These are phyloP conservation scores for Haliclona indistincta DNA, from an alignment of 37 sponge, comb jelly and placozoan genomes.

Conservation along the genomic window DNA sequence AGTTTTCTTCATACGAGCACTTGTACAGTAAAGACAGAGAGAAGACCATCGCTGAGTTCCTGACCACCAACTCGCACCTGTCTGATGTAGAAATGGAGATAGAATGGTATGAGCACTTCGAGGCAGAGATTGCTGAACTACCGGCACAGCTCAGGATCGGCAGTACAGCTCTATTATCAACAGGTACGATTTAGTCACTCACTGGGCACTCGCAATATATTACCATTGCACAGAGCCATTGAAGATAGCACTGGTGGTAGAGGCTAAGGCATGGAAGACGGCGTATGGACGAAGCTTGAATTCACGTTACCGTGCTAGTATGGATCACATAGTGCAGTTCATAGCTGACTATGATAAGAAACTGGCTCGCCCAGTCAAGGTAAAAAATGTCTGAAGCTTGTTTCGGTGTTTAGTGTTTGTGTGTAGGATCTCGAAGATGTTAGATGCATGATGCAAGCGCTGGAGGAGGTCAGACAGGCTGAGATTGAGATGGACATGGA, in stretches of 20 bases:
- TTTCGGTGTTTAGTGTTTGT: background rate
- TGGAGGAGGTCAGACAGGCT: constrained; percentile 75
- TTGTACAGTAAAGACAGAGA: constrained; percentile 59
- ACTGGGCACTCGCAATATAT: background rate
- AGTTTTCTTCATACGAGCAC: constrained; percentile 56
- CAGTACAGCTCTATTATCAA: constrained; percentile 49
- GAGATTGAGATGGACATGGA: constrained; percentile 93
- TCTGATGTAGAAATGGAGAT: constrained; percentile 88
- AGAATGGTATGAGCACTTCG: constrained; percentile 69
- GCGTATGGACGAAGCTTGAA: constrained; percentile 83
- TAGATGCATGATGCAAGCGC: constrained; percentile 75
- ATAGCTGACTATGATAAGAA: constrained; percentile 62
- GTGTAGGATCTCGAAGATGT: constrained; percentile 93
- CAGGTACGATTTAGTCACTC: constrained; percentile 6
- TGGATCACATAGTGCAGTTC: constrained; percentile 75
- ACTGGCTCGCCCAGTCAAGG: constrained; percentile 80
- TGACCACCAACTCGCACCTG: constrained; percentile 49
- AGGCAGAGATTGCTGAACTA: constrained; percentile 60
- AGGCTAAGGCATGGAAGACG: constrained; percentile 92
- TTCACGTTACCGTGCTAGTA: constrained; percentile 56
- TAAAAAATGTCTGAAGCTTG: background rate
- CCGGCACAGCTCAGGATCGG: constrained; percentile 37
- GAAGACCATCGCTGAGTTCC: constrained; percentile 60
- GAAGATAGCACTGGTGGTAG: constrained; percentile 88
- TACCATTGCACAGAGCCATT: constrained; percentile 53